phyloP scores from a whole-genome alignment of 2,888 invertebrate species.

The Zhengitettix transpicula region DNA sequence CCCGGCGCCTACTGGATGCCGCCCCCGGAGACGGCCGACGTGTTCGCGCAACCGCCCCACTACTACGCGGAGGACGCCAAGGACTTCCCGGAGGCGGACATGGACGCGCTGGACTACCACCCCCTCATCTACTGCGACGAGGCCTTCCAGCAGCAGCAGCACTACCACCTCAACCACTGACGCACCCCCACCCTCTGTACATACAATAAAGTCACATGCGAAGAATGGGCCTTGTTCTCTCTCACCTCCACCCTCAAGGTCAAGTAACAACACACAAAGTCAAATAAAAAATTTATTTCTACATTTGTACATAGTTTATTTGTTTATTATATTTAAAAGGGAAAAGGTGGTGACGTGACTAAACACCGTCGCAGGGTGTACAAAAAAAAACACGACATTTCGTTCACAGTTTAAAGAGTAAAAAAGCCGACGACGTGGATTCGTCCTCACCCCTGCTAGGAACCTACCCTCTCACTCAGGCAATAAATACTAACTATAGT shows the following conservation, averaged over 20 bases:
- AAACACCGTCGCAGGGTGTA: background rate
- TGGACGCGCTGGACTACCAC: background rate
- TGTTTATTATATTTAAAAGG: background rate
- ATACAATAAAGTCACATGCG: no score
- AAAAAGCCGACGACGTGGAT: no score
- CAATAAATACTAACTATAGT: background rate
- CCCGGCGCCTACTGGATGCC: background rate
- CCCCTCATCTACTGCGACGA: background rate
- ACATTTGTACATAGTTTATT: conserved; percentile 6
- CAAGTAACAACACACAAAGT: background rate
- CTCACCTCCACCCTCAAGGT: no score
- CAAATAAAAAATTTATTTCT: conserved; percentile 8
- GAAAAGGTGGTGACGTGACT: background rate
- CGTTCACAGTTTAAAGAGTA: no score
- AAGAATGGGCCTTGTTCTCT: no score
- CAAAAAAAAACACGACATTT: background rate
- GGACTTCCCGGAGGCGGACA: background rate
- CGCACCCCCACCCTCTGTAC: background rate
- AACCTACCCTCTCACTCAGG: background rate
- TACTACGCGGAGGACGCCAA: background rate
- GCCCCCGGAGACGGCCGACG: background rate
- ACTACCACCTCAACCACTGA: background rate
- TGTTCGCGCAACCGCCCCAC: background rate
- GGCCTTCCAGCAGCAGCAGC: background rate
- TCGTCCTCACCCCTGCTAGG: background rate